Base-by-base conservation (phyloP, 2,113 vertebrate species). In the Seriola aureovittata region DNA sequence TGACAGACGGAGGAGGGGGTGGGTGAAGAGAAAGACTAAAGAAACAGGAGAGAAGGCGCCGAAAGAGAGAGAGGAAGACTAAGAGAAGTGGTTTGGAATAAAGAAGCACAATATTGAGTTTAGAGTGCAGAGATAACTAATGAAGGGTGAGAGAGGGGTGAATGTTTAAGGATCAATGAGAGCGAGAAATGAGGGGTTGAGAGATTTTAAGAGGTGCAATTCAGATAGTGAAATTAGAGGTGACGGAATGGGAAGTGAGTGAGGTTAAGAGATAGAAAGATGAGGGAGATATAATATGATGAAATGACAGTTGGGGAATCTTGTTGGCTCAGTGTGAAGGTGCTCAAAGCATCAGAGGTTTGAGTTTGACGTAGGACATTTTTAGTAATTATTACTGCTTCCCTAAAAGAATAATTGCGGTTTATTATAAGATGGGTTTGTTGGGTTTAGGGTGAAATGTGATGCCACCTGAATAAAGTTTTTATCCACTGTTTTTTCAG, bases 151-250 rank as follows among this genome's bases (percentile, higher is more conserved):
- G 48, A 73, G 67, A 73, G 67, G 66, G 81, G 80, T 73, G 55
- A 88, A 75, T 80, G 90, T 81, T 88, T 80, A 76, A 88, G 85
- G 80, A 91, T 91, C 87, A 88, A 88, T 88, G 86, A 88, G 76
- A 82, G 78, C 6, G 16, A 72, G 66, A 80, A 80, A 80, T 72
- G 80, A 77, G 64, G 72, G 75, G 72, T n/a, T n/a, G 80, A 84
- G 78, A 88, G 85, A 81, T 88, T 85, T 81, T 69, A 79, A 88
- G 80, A 87, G 83, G 80, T 60, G 75, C 54, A 60, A n/a, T 78
- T 82, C 78, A 67, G 88, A 91, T 91, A 87, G 88, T 71, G 85
- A 92, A 91, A 90, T 92, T 82, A 90, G 78, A 91, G 68, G 60
- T 90, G 72, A 91, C 58, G 40, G 48, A 59, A 29, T 71, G 54